Base-by-base conservation (phyloP, 2,797 vertebrate species). In the Cephalopachus bancanus region DNA sequence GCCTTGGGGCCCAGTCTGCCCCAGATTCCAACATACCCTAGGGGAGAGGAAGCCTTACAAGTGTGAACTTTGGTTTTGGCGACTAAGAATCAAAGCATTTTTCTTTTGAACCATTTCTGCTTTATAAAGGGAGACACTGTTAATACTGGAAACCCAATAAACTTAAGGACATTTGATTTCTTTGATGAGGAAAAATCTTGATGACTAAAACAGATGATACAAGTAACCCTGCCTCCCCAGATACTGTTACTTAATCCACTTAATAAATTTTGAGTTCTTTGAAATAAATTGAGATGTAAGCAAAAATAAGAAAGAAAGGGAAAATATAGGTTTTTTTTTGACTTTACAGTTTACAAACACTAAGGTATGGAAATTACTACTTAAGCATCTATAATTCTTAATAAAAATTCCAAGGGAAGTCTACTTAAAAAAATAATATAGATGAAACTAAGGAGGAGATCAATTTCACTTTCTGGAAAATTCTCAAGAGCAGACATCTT, bases 81-180 rank as follows among this genome's bases (percentile, higher is more conserved):
- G 44, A 55, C n/a, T 89, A 65, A 84, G 44, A 95, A 69, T 67
- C 49, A 84, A 94, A 90, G 37, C 26, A 78, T 86, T 94, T 95
- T 97, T 95, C 78, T 97, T 97, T 78, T 90, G 83, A 97, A 85
- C 51, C 1, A 9, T 88, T 89, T 83, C 44, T 85, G 37, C 20
- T 88, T 96, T 90, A 95, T 84, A 83, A 80, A 89, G 79, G n/a
- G 24, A 88, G 89, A 64, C 0, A 11, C 26, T 14, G 91, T 86
- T 89, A 91, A 64, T 83, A 83, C 51, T 62, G 49, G 24, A 67
- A 19, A 10, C 12, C 55, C 75, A 89, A 75, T 83, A 95, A 89
- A 95, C 65, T 72, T 60, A 55, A 88, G 83, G 93, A 92, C 85
- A 59, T 91, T 71, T 93, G 64, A 26, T 65, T 93, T 96, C 75